Base-by-base conservation (phyloP, 2,113 vertebrate species). In the Melanocharis versteri region DNA sequence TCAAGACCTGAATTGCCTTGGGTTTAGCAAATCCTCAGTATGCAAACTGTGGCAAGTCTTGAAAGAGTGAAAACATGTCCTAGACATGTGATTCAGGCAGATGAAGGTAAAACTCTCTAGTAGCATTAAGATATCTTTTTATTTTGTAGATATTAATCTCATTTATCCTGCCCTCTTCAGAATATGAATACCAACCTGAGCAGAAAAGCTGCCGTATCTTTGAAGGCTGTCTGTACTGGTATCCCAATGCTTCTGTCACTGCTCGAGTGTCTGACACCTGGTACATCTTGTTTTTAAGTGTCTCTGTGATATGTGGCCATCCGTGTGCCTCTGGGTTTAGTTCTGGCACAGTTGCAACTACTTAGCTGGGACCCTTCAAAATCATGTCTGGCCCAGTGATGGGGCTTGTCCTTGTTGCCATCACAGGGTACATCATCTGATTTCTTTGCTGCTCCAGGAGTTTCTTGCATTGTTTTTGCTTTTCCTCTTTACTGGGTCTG, bases 301-400 rank as follows among this genome's bases (percentile, higher is more conserved):
- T 82, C 17, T 75, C 6, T 75, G 24, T 61, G 19, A 16, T 54
- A 48, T 14, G 13, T 31, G 22, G 3, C 33, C 22, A n/a, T n/a
- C 28, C 6, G 7, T 31, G 47, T 11, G 11, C 4, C 7, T 26
- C 35, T 54, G 26, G 8, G 13, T 68, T 93, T 62, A 58, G n/a
- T 33, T 75, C 45, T 83, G 39, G 4, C 31, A 70, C 40, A 91
- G 48, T 0, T 35, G 6, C 23, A 61, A 6, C 26, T 68, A 5
- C 33, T 48, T 68, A 18, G 5, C 45, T 64, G 16, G 17, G 9
- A 7, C 60, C 4, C 11, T 64, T 48, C 22, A 66, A 56, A 71
- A 76, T 56, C 31, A 30, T 0, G 0, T 31, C 13, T 50, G 26
- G 17, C 5, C 20, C n/a, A 44, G 4, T 24, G 14, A 28, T 9